Conservation (phyloP, 2,797 vertebrate genomes). For the Sciurus carolinensis region DNA sequence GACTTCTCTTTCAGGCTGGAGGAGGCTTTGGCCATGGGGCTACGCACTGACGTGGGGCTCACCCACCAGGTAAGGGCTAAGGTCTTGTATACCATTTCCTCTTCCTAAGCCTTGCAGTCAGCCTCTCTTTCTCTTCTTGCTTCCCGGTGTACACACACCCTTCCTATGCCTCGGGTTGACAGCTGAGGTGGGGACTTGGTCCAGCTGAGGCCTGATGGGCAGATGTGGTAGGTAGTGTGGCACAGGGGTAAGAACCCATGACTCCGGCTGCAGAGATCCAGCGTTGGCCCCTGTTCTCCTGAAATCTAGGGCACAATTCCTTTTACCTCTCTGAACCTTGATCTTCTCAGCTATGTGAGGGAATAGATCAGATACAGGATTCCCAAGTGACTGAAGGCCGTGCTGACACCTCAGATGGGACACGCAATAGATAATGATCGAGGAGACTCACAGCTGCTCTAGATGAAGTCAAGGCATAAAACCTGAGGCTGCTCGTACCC, state of each 20-base stretch:
- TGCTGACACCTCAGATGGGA: background rate
- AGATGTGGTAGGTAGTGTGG: background rate
- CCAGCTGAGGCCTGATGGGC: background rate
- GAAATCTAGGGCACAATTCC: background rate
- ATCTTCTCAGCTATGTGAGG: background rate
- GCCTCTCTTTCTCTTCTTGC: background rate
- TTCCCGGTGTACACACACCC: background rate
- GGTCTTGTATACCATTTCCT: background rate
- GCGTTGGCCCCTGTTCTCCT: background rate
- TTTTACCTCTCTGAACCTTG: background rate
- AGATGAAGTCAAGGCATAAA: background rate
- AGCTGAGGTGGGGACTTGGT: background rate
- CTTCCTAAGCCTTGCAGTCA: background rate
- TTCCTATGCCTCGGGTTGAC: background rate
- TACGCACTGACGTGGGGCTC: conserved; percentile 93
- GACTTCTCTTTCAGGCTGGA: conserved; percentile 91
- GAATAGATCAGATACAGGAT: background rate
- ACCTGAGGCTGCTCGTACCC: background rate
- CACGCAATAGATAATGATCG: background rate
- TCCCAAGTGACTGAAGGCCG: background rate
- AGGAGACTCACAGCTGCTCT: background rate
- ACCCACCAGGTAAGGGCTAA: conserved; percentile 91
- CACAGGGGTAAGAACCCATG: background rate
- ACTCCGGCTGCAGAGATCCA: background rate
- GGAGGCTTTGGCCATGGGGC: conserved; percentile 95